Evolutionary conservation across 2,113 vertebrate species (phyloP).

Genomic region (Hippocampus abdominalis): DNA sequence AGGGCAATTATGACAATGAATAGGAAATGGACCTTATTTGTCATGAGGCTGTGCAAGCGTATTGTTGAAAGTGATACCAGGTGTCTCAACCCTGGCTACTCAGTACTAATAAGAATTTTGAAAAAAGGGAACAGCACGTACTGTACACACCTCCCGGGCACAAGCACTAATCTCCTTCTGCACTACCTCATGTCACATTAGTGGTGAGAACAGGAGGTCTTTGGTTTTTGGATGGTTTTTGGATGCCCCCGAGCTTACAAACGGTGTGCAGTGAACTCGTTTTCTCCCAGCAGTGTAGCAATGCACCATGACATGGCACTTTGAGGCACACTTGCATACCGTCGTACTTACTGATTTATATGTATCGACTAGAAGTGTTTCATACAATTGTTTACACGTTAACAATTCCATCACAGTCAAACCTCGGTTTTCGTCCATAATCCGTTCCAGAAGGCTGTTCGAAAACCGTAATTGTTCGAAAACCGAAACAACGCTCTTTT

Average conservation of each 20-base stretch:
- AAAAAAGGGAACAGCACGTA: background rate
- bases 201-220: conserved; percentile 1
- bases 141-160: background rate
- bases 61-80: background rate
- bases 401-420: too few relatives aligned
- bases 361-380: background rate
- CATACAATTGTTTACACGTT: too few relatives aligned
- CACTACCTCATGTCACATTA: conserved; percentile 2
- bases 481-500: too few relatives aligned
- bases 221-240: background rate
- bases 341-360: background rate
- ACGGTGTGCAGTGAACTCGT: background rate
- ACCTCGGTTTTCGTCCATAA: too few relatives aligned
- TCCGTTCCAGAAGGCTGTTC: too few relatives aligned
- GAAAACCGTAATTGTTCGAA: too few relatives aligned
- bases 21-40: background rate
- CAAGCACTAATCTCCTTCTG: background rate
- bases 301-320: background rate
- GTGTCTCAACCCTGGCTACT: background rate
- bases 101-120: background rate
- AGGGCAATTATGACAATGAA: background rate
- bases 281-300: background rate
- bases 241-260: background rate
- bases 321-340: background rate
- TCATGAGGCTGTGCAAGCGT: background rate